phyloP scores from a whole-genome alignment of 2,797 vertebrate species.

The Erethizon dorsatum region DNA sequence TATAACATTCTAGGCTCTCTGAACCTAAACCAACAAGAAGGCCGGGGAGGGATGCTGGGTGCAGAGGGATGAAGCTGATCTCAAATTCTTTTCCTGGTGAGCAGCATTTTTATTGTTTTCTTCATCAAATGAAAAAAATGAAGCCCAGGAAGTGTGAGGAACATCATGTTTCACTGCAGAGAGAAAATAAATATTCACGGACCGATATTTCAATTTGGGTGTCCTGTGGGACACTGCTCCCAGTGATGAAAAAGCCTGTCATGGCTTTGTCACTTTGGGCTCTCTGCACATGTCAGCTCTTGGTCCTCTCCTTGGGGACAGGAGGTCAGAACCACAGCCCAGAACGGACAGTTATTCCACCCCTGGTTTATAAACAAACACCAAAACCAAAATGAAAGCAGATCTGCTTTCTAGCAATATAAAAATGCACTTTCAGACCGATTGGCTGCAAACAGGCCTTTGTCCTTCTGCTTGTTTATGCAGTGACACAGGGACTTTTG shows the following conservation, averaged over 20 bases:
- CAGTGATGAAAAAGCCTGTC: not conserved
- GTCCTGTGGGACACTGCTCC: not conserved
- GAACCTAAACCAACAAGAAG: not conserved
- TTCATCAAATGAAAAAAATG: not conserved
- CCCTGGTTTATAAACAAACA: not conserved
- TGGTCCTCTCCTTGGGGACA: not conserved
- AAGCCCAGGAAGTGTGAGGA: conserved; percentile 3
- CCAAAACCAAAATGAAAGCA: not conserved
- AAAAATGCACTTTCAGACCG: not conserved
- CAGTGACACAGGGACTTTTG: not conserved
- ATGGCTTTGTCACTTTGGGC: not conserved
- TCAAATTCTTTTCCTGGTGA: not conserved
- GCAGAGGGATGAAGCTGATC: fast-evolving
- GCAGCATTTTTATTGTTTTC: not conserved
- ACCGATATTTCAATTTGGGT: not conserved
- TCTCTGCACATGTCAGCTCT: not conserved
- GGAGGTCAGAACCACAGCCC: not conserved
- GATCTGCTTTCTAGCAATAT: not conserved
- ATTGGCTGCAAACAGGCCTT: not conserved
- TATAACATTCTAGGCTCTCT: not conserved
- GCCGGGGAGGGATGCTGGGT: fast-evolving
- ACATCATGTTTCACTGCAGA: not conserved
- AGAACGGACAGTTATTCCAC: not conserved
- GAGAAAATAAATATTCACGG: not conserved
- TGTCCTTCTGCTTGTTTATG: not conserved